Evolutionary conservation across 2,888 invertebrate species (phyloP).

Genomic region (Tipula unca): DNA sequence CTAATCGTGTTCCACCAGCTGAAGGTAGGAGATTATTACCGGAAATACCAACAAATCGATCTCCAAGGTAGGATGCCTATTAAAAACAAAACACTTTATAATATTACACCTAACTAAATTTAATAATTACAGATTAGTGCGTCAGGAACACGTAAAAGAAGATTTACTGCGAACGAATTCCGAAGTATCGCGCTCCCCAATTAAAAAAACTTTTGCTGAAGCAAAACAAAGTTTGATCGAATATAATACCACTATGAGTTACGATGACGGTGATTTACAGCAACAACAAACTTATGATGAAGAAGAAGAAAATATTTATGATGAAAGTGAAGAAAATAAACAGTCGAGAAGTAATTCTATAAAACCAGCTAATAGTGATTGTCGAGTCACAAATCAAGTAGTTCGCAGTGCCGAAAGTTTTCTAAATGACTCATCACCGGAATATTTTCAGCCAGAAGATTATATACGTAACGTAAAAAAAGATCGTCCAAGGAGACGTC

Average conservation of each 20-base stretch:
- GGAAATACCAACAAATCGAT: constrained; percentile 35
- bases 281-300: constrained; percentile 21
- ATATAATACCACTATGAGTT: constrained; percentile 29
- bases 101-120: background rate
- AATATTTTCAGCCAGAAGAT: constrained; percentile 27
- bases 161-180: constrained; percentile 26
- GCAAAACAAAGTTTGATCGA: constrained; percentile 38
- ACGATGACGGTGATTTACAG: background rate
- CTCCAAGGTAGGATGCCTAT: constrained; percentile 28
- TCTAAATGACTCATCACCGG: constrained; percentile 24
- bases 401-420: constrained; percentile 26
- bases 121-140: constrained; percentile 30
- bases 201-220: constrained; percentile 36
- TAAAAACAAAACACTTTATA: background rate
- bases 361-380: background rate
- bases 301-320: constrained; percentile 19
- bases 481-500: constrained; percentile 26
- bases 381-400: background rate
- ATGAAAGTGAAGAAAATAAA: constrained; percentile 14
- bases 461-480: constrained; percentile 24
- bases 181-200: constrained; percentile 23
- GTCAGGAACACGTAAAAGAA: constrained; percentile 40
- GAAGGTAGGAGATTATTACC: constrained; percentile 37
- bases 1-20: constrained; percentile 30
- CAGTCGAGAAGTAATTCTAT: constrained; percentile 22